Conservation (phyloP, 2,797 vertebrate genomes). For the Melanotaenia trifasciata region DNA sequence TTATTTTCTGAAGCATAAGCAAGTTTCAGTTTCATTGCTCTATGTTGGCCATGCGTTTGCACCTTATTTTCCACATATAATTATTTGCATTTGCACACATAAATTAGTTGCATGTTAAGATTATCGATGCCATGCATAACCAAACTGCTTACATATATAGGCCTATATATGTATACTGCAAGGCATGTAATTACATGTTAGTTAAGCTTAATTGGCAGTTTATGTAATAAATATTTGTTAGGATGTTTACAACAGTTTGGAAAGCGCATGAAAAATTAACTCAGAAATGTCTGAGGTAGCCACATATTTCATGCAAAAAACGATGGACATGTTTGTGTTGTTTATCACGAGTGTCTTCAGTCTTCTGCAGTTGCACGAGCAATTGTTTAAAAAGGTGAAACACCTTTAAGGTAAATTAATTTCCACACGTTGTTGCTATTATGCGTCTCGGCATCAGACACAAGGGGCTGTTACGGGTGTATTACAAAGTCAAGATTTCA, state of each 20-base stretch:
- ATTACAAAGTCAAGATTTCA: slow-evolving; percentile 38
- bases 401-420: neutral
- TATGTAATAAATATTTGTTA: neutral
- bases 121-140: slow-evolving; percentile 39
- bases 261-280: slow-evolving; percentile 17
- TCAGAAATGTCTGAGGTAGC: neutral
- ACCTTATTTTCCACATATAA: slow-evolving; percentile 30
- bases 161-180: neutral
- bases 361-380: slow-evolving; percentile 30
- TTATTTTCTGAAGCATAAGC: slow-evolving; percentile 36
- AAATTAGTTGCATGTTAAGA: slow-evolving; percentile 17
- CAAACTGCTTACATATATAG: slow-evolving; percentile 20
- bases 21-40: slow-evolving; percentile 41
- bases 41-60: slow-evolving; percentile 39
- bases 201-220: slow-evolving; percentile 22
- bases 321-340: slow-evolving; percentile 18
- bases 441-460: neutral
- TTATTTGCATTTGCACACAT: neutral
- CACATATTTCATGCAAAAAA: slow-evolving; percentile 31
- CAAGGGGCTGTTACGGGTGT: slow-evolving; percentile 3
- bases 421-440: neutral
- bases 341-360: slow-evolving; percentile 32
- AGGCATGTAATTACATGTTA: slow-evolving; percentile 54
- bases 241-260: neutral
- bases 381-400: neutral